Evolutionary conservation across 2,888 invertebrate species (phyloP).

Genomic region (Clivina fossor): DNA sequence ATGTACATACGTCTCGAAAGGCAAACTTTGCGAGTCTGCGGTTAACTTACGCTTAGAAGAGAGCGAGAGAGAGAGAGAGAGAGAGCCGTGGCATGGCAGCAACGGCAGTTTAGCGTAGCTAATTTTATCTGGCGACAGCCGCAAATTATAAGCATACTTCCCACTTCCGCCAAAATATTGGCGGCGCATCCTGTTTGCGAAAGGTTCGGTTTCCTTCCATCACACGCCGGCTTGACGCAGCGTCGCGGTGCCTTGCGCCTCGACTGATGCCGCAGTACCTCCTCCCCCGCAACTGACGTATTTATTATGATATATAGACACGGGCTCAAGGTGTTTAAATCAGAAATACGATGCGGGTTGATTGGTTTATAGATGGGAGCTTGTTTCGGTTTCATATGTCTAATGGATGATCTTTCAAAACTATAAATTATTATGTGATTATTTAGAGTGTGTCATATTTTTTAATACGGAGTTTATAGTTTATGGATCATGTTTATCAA

Average conservation of each 20-base stretch:
- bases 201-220: constrained; percentile 11
- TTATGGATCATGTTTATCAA: too few species aligned
- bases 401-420: too few species aligned
- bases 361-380: too few species aligned
- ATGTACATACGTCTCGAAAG: not conserved
- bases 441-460: too few species aligned
- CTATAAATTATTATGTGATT: too few species aligned
- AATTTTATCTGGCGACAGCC: constrained; percentile 45
- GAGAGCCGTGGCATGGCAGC: not conserved
- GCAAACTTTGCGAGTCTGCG: too few species aligned
- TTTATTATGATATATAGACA: too few species aligned
- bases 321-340: too few species aligned
- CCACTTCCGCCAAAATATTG: constrained; percentile 44
- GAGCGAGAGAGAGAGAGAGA: not conserved
- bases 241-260: not conserved
- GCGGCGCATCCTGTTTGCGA: constrained; percentile 29
- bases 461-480: too few species aligned
- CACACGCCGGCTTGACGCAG: not conserved
- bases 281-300: too few species aligned
- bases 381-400: too few species aligned
- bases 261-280: not conserved
- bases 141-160: constrained; percentile 46
- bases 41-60: not conserved
- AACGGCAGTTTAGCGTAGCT: constrained; percentile 38
- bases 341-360: too few species aligned